Conservation (phyloP, 64 coral and sea anemone species). For the Montipora efflorescens region DNA sequence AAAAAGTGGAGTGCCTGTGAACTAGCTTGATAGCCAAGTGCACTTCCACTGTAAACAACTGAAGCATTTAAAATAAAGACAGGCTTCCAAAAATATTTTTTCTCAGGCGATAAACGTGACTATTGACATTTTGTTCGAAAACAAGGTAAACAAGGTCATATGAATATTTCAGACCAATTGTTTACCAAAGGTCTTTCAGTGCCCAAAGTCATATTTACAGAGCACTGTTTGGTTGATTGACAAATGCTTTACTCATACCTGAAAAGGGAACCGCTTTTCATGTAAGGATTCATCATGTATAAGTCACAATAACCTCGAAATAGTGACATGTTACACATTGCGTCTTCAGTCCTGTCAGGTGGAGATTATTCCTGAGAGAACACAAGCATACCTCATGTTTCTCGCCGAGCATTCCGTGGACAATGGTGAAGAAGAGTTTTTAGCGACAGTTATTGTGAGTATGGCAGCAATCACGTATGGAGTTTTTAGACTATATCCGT, state of each 20-base stretch:
- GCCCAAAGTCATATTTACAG: not conserved
- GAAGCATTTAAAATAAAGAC: too few species aligned
- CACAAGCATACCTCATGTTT: conserved; percentile 93
- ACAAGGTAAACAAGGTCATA: too few species aligned
- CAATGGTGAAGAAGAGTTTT: conserved; percentile 74
- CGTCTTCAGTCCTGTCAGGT: conserved; percentile 74
- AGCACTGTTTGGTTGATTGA: too few species aligned
- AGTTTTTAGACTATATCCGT: not conserved
- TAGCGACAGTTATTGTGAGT: conserved; percentile 72
- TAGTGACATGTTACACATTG: not conserved
- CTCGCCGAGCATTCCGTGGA: conserved; percentile 74
- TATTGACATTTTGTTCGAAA: too few species aligned
- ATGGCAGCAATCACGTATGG: not conserved
- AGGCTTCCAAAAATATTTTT: too few species aligned
- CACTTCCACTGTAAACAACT: too few species aligned
- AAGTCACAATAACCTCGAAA: too few species aligned
- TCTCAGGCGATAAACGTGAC: too few species aligned
- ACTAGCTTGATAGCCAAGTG: too few species aligned
- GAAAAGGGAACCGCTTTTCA: not conserved
- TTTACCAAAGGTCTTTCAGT: too few species aligned
- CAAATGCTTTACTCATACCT: not conserved
- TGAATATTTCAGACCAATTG: too few species aligned
- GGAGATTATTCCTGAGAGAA: conserved; percentile 81
- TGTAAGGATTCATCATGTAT: not conserved
- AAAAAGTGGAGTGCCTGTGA: too few species aligned